Evolutionary conservation across 1,140 invertebrate genomes (phyloP).

Genomic region (Lanistes nyassanus): DNA sequence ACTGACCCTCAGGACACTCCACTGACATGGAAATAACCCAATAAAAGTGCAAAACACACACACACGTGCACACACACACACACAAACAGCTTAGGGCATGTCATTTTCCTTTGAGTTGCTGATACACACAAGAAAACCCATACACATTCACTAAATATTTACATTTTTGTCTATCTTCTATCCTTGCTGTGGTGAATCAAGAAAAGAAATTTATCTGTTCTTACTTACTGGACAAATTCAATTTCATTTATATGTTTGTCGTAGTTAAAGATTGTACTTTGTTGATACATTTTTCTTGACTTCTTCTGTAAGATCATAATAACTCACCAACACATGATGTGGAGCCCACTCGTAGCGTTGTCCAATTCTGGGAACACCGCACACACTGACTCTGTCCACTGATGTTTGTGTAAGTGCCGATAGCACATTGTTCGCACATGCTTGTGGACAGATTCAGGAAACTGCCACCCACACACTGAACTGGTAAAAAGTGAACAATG

Average conservation of each 20-base stretch:
- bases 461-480: background rate
- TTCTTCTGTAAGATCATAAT: background rate
- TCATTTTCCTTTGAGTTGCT: too few relatives aligned
- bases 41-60: background rate
- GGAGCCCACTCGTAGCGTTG: background rate
- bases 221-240: too few relatives aligned
- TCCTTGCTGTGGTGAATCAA: too few relatives aligned
- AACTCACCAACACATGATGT: background rate
- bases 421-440: background rate
- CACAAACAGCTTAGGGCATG: too few relatives aligned
- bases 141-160: too few relatives aligned
- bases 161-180: too few relatives aligned
- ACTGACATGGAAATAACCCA: background rate
- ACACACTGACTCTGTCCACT: background rate
- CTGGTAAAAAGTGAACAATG: background rate
- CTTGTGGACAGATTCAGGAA: slow-evolving; percentile 23
- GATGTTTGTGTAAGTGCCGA: slow-evolving; percentile 9
- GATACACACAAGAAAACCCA: too few relatives aligned
- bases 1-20: background rate
- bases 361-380: background rate
- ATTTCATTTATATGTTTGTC: too few relatives aligned
- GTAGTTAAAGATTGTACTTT: too few relatives aligned
- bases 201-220: too few relatives aligned
- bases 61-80: background rate
- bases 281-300: background rate